These are phyloP conservation scores for Phorcus lineatus DNA, from an alignment of 2,888 invertebrate species.

Conservation along the genomic window DNA sequence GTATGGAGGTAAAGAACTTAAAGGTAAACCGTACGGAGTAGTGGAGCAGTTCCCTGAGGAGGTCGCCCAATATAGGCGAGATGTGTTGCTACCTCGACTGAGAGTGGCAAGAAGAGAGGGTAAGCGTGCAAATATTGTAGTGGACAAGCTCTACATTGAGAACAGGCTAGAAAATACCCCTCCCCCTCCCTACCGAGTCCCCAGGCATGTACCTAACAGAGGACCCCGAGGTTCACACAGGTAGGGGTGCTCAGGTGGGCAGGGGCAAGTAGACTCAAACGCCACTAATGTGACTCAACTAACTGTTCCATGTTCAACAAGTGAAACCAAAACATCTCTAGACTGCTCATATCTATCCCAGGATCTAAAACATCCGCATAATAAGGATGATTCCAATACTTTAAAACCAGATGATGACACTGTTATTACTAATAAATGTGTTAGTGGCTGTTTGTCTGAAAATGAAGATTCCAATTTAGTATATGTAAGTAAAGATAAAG, in stretches of 20 bases:
- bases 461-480: no score
- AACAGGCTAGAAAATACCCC: not conserved
- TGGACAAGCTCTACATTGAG: not conserved
- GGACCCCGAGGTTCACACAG: not conserved
- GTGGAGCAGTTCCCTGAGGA: no score
- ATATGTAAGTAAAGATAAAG: no score
- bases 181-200: conserved; percentile 1
- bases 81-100: no score
- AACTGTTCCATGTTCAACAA: not conserved
- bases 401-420: no score
- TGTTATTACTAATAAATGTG: no score
- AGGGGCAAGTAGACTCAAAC: not conserved
- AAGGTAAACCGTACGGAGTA: not conserved
- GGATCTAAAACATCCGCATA: no score
- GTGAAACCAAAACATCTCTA: not conserved
- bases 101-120: no score
- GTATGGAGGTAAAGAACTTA: not conserved
- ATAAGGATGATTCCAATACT: no score
- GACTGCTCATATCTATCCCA: no score
- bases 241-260: not conserved
- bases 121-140: not conserved
- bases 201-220: not conserved
- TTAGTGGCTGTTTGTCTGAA: no score
- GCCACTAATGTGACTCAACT: not conserved
- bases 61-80: no score